Evolutionary conservation across 2,113 vertebrate species (phyloP).

Genomic region (Steatornis caripensis): DNA sequence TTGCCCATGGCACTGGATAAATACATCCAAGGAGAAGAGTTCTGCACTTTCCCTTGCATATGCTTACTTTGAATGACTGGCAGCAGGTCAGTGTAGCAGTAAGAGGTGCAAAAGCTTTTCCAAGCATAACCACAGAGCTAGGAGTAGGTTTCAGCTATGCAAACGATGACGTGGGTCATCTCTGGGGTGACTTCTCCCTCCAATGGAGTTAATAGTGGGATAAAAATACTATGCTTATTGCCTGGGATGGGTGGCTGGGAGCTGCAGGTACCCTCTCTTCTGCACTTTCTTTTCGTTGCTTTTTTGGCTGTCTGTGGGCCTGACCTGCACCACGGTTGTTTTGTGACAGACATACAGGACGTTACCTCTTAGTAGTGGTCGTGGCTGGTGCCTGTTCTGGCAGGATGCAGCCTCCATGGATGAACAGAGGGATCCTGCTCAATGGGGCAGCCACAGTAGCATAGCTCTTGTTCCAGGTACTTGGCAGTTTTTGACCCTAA

Average conservation of each 20-base stretch:
- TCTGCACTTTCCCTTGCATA: neutral
- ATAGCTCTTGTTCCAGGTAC: neutral
- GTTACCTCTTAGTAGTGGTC: conserved; percentile 25
- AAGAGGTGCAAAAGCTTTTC: neutral
- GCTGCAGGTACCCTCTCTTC: neutral
- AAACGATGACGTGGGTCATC: neutral
- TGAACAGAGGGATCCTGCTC: conserved; percentile 47
- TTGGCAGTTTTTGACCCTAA: neutral
- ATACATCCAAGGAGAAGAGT: neutral
- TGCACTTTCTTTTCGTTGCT: neutral
- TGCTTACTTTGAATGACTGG: neutral
- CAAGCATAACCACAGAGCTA: neutral
- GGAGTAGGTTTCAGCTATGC: neutral
- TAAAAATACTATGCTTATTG: neutral
- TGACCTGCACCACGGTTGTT: accelerated
- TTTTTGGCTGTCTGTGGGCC: neutral
- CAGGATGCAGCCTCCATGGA: conserved; percentile 50
- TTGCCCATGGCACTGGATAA: neutral
- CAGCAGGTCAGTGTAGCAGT: neutral
- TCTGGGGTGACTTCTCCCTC: neutral
- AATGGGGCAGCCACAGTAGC: conserved; percentile 2
- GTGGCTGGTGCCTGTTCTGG: conserved; percentile 26
- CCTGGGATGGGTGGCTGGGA: neutral
- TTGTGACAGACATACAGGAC: neutral
- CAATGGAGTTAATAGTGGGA: neutral